Evolutionary conservation across 2,888 invertebrate genomes (phyloP), one percentile per base, ranked within the genome.

Genomic region (Drosophila vallismaia): DNA sequence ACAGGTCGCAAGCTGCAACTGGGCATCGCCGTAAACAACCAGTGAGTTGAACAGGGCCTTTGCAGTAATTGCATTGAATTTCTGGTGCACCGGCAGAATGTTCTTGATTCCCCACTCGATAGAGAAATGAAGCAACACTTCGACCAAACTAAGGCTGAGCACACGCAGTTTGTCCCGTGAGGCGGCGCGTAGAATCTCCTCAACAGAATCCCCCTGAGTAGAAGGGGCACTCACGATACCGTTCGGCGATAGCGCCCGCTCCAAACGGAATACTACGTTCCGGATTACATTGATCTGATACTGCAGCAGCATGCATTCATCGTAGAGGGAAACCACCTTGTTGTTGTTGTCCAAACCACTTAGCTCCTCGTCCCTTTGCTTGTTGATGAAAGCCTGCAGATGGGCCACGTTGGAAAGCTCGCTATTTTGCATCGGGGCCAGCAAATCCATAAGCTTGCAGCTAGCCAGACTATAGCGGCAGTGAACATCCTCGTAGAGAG

Each of bases 231-330:
- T 90, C 12, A 19, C 1, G 9, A 88, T n/a, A 1, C 57, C 7
- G 14, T 71, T 90, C n/a, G 90, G 90, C 1, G 92, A 93, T 7
- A 93, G 92, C 0, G 92, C 92, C 5, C 94, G 93, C 90, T 96
- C 96, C 31, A 98, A 92, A 60, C 96, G 94, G 68, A 94, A 93
- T 91, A 97, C 93, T 19, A 96, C 95, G 86, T 94, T 95, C 54
- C 94, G 93, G 40, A 97, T 95, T 0, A 96, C 94, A 91, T 98
- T 98, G 58, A 97, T 92, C 91, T 98, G 98, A 75, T 96, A 95
- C 91, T 98, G 98, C 51, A 97, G 94, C 79, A 96, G 95, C 81
- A 97, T 94, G 67, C 84, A 87, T 81, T 93, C 93, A 88, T 93
- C 93, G 86, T 93, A 93, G 3, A 92, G 91, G 14, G 90, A 89